Percentiles rank a stretch among this genome's conserved stretches.
These are phyloP conservation scores for Dipodomys stephensi DNA, from an alignment of 2,113 vertebrate genomes.

Conservation along the genomic window DNA sequence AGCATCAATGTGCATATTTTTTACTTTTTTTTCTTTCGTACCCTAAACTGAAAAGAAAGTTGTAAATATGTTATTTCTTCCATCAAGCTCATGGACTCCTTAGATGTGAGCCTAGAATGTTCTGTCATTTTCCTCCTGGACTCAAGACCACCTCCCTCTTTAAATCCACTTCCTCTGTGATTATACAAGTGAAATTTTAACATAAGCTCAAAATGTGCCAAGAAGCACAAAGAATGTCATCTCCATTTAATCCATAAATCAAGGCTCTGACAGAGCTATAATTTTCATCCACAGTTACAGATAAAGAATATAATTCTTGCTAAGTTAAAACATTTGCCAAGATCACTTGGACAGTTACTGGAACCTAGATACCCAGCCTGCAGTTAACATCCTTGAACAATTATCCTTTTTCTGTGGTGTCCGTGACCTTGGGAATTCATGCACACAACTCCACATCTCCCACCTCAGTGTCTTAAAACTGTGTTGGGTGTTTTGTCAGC, in stretches of 20 bases:
- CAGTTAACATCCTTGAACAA: not conserved
- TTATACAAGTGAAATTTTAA: conserved; percentile 38
- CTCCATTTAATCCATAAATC: not conserved
- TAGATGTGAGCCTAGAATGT: not conserved
- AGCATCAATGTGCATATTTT: not conserved
- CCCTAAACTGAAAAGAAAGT: conserved; percentile 51
- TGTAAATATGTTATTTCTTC: conserved; percentile 16
- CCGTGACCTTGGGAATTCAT: not conserved
- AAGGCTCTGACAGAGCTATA: not conserved
- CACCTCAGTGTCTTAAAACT: accelerated
- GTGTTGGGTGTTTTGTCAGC: not conserved
- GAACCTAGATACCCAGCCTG: not conserved
- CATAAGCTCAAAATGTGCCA: conserved; percentile 12
- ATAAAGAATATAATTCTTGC: not conserved
- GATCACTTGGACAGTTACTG: not conserved
- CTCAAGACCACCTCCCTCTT: not conserved
- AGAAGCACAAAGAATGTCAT: not conserved
- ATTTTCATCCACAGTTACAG: not conserved
- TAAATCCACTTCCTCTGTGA: conserved; percentile 11
- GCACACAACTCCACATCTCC: not conserved
- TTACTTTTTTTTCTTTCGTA: not conserved
- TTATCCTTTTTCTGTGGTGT: not conserved
- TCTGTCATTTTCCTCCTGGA: conserved; percentile 35
- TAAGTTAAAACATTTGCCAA: not conserved
- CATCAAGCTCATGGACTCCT: not conserved